Conservation (phyloP, 2,797 vertebrate genomes). For the Tragelaphus oryx region DNA sequence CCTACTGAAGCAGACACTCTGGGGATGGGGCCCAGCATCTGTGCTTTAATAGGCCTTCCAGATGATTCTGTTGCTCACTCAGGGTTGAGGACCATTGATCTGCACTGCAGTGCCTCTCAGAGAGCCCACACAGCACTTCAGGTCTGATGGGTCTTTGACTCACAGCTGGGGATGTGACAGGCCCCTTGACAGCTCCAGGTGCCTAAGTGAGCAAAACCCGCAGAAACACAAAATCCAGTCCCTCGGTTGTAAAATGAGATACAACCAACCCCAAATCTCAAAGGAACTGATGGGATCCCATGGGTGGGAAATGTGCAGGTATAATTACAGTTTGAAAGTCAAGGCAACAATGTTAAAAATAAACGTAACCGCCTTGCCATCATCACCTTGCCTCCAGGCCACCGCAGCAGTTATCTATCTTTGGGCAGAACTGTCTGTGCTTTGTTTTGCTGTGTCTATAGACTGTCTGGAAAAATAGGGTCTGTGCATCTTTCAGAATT, state of each 20-base stretch:
- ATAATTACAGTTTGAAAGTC: constrained; percentile 34
- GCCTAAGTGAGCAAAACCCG: constrained; percentile 13
- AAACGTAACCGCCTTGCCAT: background rate
- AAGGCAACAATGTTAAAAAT: constrained; percentile 4
- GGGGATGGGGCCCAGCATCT: background rate
- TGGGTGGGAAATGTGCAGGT: background rate
- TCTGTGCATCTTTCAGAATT: background rate
- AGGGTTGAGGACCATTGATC: background rate
- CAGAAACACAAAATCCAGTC: constrained; percentile 15
- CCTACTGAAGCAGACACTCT: background rate
- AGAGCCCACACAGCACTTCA: background rate
- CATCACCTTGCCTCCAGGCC: background rate
- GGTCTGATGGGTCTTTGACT: background rate
- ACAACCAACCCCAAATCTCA: background rate
- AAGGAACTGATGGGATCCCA: background rate
- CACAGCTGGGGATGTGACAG: background rate
- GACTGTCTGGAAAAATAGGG: background rate
- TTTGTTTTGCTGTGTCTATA: background rate
- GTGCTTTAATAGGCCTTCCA: background rate
- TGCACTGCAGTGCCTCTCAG: background rate
- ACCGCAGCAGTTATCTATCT: background rate
- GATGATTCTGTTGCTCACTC: background rate
- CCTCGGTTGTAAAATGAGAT: constrained; percentile 17
- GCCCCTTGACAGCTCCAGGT: background rate
- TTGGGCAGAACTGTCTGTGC: background rate